These are phyloP conservation scores for Phoxinus phoxinus DNA, from an alignment of 2,113 vertebrate species.

Conservation along the genomic window DNA sequence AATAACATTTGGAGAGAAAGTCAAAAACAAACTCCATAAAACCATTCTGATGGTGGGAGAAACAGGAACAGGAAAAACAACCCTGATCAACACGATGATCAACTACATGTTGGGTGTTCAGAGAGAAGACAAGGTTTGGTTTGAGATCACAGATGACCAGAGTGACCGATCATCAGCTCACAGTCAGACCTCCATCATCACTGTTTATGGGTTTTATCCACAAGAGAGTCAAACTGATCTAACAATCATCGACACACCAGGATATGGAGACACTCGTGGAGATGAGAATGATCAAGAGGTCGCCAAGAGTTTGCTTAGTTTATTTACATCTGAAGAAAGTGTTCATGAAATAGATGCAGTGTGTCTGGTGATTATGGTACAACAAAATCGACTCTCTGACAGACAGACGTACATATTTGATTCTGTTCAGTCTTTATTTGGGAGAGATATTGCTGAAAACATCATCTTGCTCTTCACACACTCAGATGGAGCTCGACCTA, in stretches of 20 bases:
- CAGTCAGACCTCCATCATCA: not conserved
- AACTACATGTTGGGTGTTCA: constrained; percentile 58
- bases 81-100: not conserved
- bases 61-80: not conserved
- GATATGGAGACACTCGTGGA: not conserved
- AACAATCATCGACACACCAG: constrained; percentile 5
- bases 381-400: not conserved
- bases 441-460: not conserved
- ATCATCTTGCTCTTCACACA: not conserved
- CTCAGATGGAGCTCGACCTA: accelerated
- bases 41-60: constrained; percentile 56
- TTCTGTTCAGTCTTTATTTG: constrained; percentile 30
- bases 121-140: constrained; percentile 43
- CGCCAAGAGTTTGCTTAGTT: accelerated
- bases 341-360: not conserved
- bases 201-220: not conserved
- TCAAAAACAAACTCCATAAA: constrained; percentile 16
- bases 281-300: not conserved
- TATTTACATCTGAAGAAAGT: not conserved
- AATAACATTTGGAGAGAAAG: not conserved
- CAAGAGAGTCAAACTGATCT: not conserved
- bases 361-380: not conserved
- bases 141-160: constrained; percentile 2
- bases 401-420: not conserved
- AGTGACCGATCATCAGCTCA: not conserved